Evolutionary conservation across 2,797 vertebrate species (phyloP), one percentile per base, ranked within the genome.

Genomic region (Zalophus californianus): DNA sequence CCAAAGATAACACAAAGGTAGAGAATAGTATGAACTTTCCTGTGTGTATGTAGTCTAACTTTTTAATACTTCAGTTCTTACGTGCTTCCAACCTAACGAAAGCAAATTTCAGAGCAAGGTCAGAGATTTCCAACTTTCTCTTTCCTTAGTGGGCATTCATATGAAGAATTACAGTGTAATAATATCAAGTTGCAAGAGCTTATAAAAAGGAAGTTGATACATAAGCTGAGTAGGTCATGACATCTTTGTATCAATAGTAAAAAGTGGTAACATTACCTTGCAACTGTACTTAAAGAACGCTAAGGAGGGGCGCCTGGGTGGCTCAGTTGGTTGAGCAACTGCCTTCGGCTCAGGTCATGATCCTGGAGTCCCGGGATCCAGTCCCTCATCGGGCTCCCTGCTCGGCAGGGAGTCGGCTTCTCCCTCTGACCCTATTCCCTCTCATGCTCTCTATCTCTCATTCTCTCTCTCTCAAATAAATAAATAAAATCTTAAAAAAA

Each of bases 121-220:
- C 73, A 92, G 92, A 97, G 88, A 86, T 80, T 89, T 84, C 50
- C 70, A 94, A 75, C 23, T 79, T 88, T 64, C 92, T 82, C 48
- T 88, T 94, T 94, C 85, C 8, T 95, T 77, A 93, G 25, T 0
- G 68, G 64, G 41, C 13, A 95, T 92, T 91, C 78, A 79, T 7
- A 95, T n/a, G 54, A 96, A 95, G 79, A 91, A 84, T 29, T 87
- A 86, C 32, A 70, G 3, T 8, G 3, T 77, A 86, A 44, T 21
- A 66, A 77, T 62, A 56, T 85, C 83, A 86, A 73, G 58, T 7
- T n/a, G 50, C 15, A 58, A 94, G 27, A 78, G 27, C 73, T 84
- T 84, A 73, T 80, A 64, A 84, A 94, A 94, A 70, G 83, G 14
- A 95, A 60, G 66, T 58, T 58, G 20, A 95, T 75, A 95, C 0